A percentile compares a stretch with the other conserved stretches of the same genome.
phyloP scores from a whole-genome alignment of 2,888 invertebrate genomes.

The Saturnia pavonia region DNA sequence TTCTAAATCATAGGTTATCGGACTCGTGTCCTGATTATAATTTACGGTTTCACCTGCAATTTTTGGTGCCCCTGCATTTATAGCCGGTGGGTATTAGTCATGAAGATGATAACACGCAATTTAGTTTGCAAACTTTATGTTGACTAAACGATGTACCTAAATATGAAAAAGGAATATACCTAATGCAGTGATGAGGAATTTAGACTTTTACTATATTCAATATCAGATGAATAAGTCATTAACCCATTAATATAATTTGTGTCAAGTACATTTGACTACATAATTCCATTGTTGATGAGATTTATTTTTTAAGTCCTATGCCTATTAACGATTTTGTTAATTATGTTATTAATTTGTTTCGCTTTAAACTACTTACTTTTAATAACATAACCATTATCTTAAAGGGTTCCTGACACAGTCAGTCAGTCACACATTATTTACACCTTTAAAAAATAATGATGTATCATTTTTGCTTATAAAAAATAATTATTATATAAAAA shows the following conservation, averaged over 20 bases:
- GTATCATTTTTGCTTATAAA: too few species aligned
- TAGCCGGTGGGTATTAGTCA: conserved; percentile 32
- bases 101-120: conserved; percentile 31
- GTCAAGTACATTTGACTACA: conserved; percentile 33
- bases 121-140: conserved; percentile 20
- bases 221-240: conserved; percentile 37
- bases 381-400: neutral
- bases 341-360: neutral
- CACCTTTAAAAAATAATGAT: too few species aligned
- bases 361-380: neutral
- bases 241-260: conserved; percentile 43
- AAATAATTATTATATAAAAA: too few species aligned
- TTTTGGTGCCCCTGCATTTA: conserved; percentile 36
- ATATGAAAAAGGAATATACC: neutral
- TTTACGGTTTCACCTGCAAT: conserved; percentile 57
- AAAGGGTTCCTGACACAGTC: too few species aligned
- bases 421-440: neutral
- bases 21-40: conserved; percentile 56
- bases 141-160: neutral
- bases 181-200: neutral
- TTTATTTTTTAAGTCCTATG: neutral
- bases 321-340: neutral
- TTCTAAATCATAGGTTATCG: conserved; percentile 69
- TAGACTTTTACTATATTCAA: neutral
- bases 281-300: conserved; percentile 34